Evolutionary conservation across 1,140 invertebrate genomes (phyloP).

Genomic region (Brachionus calyciflorus): DNA sequence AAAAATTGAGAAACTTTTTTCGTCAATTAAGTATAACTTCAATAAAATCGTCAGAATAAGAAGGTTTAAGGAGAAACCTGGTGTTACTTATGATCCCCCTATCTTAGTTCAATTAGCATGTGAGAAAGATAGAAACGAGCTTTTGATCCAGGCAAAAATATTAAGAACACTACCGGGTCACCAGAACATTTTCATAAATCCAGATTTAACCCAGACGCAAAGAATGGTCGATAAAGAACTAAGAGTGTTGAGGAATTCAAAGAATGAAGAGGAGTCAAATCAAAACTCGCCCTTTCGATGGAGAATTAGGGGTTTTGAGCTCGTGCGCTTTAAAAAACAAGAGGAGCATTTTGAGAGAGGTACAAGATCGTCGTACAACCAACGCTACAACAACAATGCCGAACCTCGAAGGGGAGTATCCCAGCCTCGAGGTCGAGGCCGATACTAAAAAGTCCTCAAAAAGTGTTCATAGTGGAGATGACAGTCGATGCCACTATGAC

Average conservation of each 20-base stretch:
- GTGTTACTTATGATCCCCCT: neutral
- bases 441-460: neutral
- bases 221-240: constrained; percentile 2
- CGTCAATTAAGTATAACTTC: too few relatives aligned
- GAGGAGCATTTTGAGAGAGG: neutral
- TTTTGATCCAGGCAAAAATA: neutral
- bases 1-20: too few relatives aligned
- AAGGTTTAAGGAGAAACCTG: neutral
- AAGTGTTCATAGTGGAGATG: neutral
- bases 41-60: too few relatives aligned
- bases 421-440: neutral
- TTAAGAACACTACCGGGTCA: neutral
- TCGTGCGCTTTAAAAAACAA: neutral
- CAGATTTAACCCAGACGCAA: neutral
- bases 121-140: constrained; percentile 1
- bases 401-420: neutral
- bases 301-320: neutral
- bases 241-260: neutral
- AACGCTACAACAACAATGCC: neutral
- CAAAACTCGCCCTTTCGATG: constrained; percentile 7
- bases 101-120: neutral
- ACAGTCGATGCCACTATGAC: neutral
- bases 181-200: neutral
- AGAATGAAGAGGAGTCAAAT: neutral
- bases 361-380: neutral